phyloP scores from a whole-genome alignment of 2,113 vertebrate genomes.

The Sarotherodon lohbergeri region DNA sequence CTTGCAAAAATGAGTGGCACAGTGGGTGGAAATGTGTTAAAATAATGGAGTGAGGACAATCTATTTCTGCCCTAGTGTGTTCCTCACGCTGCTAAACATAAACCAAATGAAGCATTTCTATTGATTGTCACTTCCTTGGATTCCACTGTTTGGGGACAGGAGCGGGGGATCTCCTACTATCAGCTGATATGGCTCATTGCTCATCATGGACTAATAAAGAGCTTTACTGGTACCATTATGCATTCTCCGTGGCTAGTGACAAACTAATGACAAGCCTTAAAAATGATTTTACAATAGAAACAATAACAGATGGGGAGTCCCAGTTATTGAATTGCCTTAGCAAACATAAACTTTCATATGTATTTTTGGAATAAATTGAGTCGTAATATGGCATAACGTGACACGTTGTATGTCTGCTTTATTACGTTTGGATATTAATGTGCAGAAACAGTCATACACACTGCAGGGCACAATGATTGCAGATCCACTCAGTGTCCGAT shows the following conservation, averaged over 20 bases:
- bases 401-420: no score
- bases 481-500: neutral
- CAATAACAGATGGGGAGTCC: slow-evolving; percentile 24
- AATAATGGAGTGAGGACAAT: neutral
- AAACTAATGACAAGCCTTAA: slow-evolving; percentile 40
- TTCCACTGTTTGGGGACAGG: slow-evolving; percentile 24
- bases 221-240: slow-evolving; percentile 40
- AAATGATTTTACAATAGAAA: slow-evolving; percentile 46
- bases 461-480: neutral
- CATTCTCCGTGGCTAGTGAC: slow-evolving; percentile 32
- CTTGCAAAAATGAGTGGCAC: neutral
- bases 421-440: neutral
- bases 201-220: slow-evolving; percentile 60
- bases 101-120: slow-evolving; percentile 66
- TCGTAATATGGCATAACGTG: no score
- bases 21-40: slow-evolving; percentile 11
- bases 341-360: slow-evolving; percentile 3
- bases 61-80: slow-evolving; percentile 7
- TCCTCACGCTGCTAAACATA: slow-evolving; percentile 38
- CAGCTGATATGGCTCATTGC: slow-evolving; percentile 62
- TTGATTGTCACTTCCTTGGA: slow-evolving; percentile 62
- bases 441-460: neutral
- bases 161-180: slow-evolving; percentile 29
- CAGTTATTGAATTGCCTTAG: neutral
- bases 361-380: neutral